Percentiles rank a stretch among this genome's conserved stretches.
These are phyloP conservation scores for Anneissia japonica DNA, from an alignment of 35 echinoderm and acorn worm genomes.

Conservation along the genomic window DNA sequence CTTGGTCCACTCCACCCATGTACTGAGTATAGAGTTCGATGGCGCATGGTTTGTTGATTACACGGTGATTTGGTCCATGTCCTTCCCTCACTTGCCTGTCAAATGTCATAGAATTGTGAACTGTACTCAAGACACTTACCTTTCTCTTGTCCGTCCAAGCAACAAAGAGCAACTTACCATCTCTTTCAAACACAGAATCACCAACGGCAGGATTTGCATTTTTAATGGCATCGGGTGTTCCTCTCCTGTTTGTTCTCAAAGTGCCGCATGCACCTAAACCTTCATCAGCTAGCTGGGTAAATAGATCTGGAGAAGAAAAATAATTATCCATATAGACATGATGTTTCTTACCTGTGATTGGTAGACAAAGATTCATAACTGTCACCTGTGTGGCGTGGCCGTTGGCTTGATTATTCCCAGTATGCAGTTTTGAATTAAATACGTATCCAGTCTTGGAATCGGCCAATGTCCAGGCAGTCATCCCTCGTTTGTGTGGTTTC, in stretches of 20 bases:
- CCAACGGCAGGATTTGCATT: neutral
- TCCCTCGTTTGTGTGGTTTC: constrained; percentile 29
- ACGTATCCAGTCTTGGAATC: constrained; percentile 39
- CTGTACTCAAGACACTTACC: constrained; percentile 17
- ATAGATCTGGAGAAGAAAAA: constrained; percentile 21
- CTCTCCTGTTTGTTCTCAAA: constrained; percentile 5
- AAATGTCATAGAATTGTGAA: constrained; percentile 33
- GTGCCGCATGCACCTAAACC: constrained; percentile 50
- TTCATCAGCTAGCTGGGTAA: neutral
- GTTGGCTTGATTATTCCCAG: neutral
- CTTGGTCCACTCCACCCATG: constrained; percentile 76
- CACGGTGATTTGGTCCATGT: neutral
- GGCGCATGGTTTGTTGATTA: constrained; percentile 35
- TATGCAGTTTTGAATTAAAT: constrained; percentile 12
- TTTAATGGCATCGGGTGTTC: constrained; percentile 32
- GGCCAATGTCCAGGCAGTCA: constrained; percentile 27
- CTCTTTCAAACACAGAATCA: neutral
- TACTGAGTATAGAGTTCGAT: constrained; percentile 46
- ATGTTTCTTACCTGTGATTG: constrained; percentile 24
- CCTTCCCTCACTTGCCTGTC: constrained; percentile 6
- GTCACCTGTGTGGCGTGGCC: neutral
- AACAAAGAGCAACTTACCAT: neutral
- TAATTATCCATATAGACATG: constrained; percentile 33
- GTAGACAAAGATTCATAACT: constrained; percentile 12
- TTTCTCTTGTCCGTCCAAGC: constrained; percentile 20